These are phyloP conservation scores for Botia kubotai DNA, from an alignment of 2,797 vertebrate species.

Conservation along the genomic window DNA sequence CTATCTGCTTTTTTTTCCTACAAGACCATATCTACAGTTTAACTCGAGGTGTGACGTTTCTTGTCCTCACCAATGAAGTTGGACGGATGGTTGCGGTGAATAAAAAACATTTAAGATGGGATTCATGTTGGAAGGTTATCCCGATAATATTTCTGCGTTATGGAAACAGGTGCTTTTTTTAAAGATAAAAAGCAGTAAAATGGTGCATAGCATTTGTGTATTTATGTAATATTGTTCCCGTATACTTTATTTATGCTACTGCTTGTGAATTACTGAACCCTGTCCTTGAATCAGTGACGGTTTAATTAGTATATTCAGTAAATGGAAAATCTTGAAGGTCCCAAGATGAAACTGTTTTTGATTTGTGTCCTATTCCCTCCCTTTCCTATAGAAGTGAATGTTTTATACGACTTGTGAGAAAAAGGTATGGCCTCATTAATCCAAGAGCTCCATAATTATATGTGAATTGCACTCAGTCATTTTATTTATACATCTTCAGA, in stretches of 20 bases:
- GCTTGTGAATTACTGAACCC: constrained; percentile 81
- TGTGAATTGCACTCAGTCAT: constrained; percentile 82
- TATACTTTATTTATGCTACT: constrained; percentile 85
- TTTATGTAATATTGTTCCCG: constrained; percentile 81
- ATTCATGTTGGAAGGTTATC: constrained; percentile 65
- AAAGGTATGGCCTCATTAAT: constrained; percentile 81
- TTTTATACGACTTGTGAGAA: constrained; percentile 80
- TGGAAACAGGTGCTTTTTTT: constrained; percentile 71
- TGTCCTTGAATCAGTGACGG: constrained; percentile 76
- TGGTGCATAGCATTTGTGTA: constrained; percentile 82
- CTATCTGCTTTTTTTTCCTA: constrained; percentile 85
- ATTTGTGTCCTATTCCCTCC: constrained; percentile 70
- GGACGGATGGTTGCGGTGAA: constrained; percentile 66
- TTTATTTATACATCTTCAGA: constrained; percentile 74
- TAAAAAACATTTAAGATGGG: constrained; percentile 63
- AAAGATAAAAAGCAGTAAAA: constrained; percentile 72
- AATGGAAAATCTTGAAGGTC: constrained; percentile 78
- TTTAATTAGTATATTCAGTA: constrained; percentile 76
- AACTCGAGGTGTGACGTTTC: constrained; percentile 67
- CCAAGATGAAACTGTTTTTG: constrained; percentile 68
- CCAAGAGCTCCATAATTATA: constrained; percentile 76
- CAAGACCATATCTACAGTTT: constrained; percentile 80
- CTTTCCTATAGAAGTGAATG: constrained; percentile 83
- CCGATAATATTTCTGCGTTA: constrained; percentile 65
- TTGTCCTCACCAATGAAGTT: constrained; percentile 67